Evolutionary conservation across 2,797 vertebrate genomes (phyloP).

Genomic region (Poecilia picta): DNA sequence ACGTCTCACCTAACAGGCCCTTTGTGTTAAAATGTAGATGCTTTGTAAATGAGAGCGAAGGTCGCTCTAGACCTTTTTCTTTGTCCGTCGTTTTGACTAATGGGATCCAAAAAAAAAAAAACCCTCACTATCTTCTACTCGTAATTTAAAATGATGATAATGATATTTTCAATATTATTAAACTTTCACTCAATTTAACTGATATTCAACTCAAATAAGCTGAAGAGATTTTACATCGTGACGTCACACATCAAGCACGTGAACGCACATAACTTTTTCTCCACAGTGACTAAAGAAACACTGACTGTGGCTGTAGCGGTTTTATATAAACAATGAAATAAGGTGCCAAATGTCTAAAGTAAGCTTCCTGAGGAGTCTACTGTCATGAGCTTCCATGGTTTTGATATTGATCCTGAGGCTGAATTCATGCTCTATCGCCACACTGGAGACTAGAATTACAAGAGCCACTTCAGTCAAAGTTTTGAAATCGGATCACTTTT

Average conservation of each 20-base stretch:
- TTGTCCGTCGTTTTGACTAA: not conserved
- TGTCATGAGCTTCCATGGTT: not conserved
- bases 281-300: not conserved
- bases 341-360: not conserved
- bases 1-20: not conserved
- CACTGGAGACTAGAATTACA: not conserved
- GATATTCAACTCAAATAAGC: not conserved
- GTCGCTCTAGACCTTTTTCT: not conserved
- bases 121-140: not conserved
- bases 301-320: not conserved
- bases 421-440: not conserved
- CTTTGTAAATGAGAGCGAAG: not conserved
- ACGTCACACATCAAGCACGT: not conserved
- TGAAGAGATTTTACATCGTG: not conserved
- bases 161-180: not conserved
- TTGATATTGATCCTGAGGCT: not conserved
- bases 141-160: not conserved
- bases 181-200: not conserved
- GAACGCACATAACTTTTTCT: not conserved
- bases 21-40: not conserved
- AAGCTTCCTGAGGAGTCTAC: not conserved
- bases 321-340: not conserved
- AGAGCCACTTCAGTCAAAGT: not conserved
- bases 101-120: not conserved
- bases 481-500: not conserved